Conservation (phyloP, 2,797 vertebrate genomes). For the Poeciliopsis paucimaculata region DNA sequence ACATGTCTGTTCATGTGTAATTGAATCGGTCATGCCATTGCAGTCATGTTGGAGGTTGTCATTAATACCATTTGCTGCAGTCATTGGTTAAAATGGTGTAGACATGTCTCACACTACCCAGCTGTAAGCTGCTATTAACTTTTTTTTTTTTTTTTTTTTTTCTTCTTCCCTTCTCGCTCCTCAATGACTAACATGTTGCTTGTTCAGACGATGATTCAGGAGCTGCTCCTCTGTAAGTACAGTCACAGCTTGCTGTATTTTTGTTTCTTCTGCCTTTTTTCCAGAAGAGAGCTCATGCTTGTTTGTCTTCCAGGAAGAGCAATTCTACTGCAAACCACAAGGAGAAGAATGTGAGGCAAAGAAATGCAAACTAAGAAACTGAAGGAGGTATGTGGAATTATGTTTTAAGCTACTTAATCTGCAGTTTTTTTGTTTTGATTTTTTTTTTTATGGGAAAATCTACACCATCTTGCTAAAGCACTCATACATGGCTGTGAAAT, state of each 20-base stretch:
- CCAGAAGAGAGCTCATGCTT: slow-evolving; percentile 16
- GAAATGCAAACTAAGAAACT: slow-evolving; percentile 87
- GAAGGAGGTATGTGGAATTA: slow-evolving; percentile 53
- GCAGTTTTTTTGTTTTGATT: neutral
- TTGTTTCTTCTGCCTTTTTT: neutral
- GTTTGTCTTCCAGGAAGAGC: slow-evolving; percentile 86
- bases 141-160: slow-evolving; percentile 11
- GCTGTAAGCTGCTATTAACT: slow-evolving; percentile 16
- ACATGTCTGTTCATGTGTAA: slow-evolving; percentile 59
- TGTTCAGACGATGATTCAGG: slow-evolving; percentile 92
- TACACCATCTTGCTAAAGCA: neutral
- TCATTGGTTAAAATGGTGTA: slow-evolving; percentile 15
- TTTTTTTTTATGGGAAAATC: neutral
- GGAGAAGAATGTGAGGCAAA: slow-evolving; percentile 93
- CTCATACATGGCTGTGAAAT: neutral
- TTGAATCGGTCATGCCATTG: slow-evolving; percentile 45
- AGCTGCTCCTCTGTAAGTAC: slow-evolving; percentile 92
- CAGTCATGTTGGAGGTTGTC: slow-evolving; percentile 41
- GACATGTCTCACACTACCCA: slow-evolving; percentile 44
- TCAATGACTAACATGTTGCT: neutral
- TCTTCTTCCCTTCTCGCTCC: slow-evolving; percentile 3
- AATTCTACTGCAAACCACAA: slow-evolving; percentile 89
- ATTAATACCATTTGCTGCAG: slow-evolving; percentile 47
- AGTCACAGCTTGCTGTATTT: neutral
- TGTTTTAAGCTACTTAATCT: neutral